Conservation (phyloP, 2,888 invertebrate species). For the Sarcophaga caerulescens region DNA sequence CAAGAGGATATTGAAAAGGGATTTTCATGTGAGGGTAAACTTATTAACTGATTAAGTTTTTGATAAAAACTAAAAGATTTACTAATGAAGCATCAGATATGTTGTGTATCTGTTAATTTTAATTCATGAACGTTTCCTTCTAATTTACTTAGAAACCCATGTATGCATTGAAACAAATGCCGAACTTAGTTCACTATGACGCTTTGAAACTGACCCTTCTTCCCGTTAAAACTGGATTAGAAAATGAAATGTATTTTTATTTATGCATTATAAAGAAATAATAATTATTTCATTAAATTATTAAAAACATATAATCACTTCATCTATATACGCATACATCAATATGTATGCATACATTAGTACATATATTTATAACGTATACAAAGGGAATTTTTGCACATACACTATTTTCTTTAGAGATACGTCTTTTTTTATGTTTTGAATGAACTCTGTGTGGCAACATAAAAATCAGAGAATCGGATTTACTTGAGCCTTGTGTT, state of each 20-base stretch:
- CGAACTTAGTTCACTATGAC: too few species aligned
- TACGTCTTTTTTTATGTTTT: slow-evolving; percentile 2
- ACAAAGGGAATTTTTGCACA: slow-evolving; percentile 27
- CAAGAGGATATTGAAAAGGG: too few species aligned
- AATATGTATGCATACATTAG: neutral
- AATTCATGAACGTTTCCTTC: too few species aligned
- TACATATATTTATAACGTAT: neutral
- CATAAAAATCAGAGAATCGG: slow-evolving; percentile 38
- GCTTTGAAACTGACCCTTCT: neutral
- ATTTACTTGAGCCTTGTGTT: slow-evolving; percentile 17
- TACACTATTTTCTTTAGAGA: slow-evolving; percentile 33
- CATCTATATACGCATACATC: neutral
- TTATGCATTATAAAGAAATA: slow-evolving; percentile 10
- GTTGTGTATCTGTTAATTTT: too few species aligned
- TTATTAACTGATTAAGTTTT: too few species aligned
- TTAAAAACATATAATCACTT: slow-evolving; percentile 37
- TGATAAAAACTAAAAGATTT: too few species aligned
- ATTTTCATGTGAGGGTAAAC: too few species aligned
- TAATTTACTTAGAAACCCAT: too few species aligned
- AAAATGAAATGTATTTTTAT: slow-evolving; percentile 14
- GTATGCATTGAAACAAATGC: too few species aligned
- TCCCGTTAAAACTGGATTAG: neutral
- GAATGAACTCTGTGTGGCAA: slow-evolving; percentile 2
- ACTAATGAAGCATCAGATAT: too few species aligned
- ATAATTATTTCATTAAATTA: slow-evolving; percentile 47